Evolutionary conservation across 2,797 vertebrate genomes (phyloP).

Genomic region (Streptopelia turtur): DNA sequence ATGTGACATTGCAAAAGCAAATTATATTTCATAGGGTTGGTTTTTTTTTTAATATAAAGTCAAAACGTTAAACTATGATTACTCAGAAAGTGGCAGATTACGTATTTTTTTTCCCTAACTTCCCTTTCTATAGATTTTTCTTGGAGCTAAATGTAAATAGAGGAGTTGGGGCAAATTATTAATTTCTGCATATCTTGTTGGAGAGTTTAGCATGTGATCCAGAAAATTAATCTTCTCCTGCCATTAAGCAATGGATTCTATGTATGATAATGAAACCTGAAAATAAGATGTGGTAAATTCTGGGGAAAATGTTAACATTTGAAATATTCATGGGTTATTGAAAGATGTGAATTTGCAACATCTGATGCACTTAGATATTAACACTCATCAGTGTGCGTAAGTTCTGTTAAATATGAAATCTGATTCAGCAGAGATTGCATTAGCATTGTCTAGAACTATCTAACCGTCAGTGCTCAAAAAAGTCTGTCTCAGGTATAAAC

Average conservation of each 20-base stretch:
- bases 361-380: conserved; percentile 31
- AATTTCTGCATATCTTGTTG: not conserved
- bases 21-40: not conserved
- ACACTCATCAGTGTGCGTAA: not conserved
- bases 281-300: conserved; percentile 15
- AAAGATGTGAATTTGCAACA: conserved; percentile 27
- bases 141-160: not conserved
- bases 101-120: not conserved
- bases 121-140: not conserved
- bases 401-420: conserved; percentile 31
- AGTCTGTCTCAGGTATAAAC: not conserved
- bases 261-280: not conserved
- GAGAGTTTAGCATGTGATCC: not conserved
- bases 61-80: not conserved
- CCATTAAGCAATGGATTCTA: not conserved
- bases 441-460: not conserved
- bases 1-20: not conserved
- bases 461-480: not conserved
- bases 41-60: not conserved
- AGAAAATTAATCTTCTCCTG: not conserved
- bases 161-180: not conserved
- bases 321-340: conserved; percentile 26
- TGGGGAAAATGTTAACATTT: conserved; percentile 9
- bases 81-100: not conserved
- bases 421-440: not conserved